Percentiles rank a stretch among this genome's conserved stretches.
Evolutionary conservation across 2,797 vertebrate species (phyloP).

Genomic region (Tokudaia tokunoshimensis): DNA sequence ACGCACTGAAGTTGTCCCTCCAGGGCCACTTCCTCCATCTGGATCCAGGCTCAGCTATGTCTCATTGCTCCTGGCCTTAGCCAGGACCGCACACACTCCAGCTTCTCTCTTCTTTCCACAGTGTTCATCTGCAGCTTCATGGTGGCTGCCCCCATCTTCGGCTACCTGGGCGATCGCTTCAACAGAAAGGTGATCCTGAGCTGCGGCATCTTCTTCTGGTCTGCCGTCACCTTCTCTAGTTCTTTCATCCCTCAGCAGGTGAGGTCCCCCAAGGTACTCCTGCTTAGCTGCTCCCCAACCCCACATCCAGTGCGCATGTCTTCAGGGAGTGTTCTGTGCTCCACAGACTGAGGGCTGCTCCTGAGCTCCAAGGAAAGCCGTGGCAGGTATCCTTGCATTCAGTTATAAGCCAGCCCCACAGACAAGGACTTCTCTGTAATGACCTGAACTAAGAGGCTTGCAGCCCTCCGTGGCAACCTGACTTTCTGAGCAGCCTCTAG

Average conservation of each 20-base stretch:
- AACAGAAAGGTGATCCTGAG: constrained; percentile 95
- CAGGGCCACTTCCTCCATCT: not conserved
- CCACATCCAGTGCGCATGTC: fast-evolving
- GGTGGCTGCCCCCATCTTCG: constrained; percentile 94
- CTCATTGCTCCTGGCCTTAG: not conserved
- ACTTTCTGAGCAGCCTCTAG: not conserved
- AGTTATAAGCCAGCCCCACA: not conserved
- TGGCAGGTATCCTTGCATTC: not conserved
- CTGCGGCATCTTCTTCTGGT: constrained; percentile 95
- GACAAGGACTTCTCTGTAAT: not conserved
- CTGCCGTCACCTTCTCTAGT: constrained; percentile 92
- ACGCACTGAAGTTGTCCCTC: not conserved
- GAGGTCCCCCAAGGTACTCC: constrained; percentile 65
- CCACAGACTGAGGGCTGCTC: not conserved
- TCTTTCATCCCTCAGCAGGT: constrained; percentile 94
- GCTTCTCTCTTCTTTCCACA: constrained; percentile 79
- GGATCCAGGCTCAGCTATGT: not conserved
- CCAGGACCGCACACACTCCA: fast-evolving
- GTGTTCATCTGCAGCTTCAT: constrained; percentile 96
- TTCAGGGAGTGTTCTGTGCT: not conserved
- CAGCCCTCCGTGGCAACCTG: not conserved
- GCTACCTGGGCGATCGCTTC: constrained; percentile 95
- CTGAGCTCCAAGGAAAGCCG: not conserved
- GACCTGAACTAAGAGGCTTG: not conserved
- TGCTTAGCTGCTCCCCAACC: fast-evolving